phyloP scores from a whole-genome alignment of 2,888 invertebrate species.

The Caenorhabditis japonica region DNA sequence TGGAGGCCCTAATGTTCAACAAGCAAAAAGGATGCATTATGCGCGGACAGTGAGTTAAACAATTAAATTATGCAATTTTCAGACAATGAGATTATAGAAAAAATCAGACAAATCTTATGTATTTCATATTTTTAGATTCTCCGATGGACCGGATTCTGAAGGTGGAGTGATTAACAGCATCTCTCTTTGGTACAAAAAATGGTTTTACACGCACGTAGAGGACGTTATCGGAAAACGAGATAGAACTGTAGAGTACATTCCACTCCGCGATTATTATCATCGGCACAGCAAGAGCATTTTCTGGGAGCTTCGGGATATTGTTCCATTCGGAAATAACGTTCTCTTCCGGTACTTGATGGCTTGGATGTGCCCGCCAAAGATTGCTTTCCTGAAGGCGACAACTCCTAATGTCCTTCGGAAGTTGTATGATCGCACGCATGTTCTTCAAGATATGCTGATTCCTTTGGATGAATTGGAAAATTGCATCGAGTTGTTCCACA shows the following conservation, averaged over 20 bases:
- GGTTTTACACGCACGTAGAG: constrained; percentile 88
- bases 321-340: constrained; percentile 86
- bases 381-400: constrained; percentile 83
- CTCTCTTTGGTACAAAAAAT: constrained; percentile 86
- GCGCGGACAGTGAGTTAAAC: constrained; percentile 84
- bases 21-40: constrained; percentile 84
- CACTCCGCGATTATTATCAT: constrained; percentile 87
- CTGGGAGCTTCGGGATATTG: constrained; percentile 89
- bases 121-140: constrained; percentile 46
- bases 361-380: constrained; percentile 88
- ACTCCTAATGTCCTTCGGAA: constrained; percentile 54
- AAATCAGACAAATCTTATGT: not conserved
- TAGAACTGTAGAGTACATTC: constrained; percentile 82
- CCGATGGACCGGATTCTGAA: constrained; percentile 65
- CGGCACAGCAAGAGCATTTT: constrained; percentile 87
- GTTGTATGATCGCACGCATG: constrained; percentile 85
- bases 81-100: not conserved
- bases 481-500: constrained; percentile 83
- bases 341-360: constrained; percentile 85
- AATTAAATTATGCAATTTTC: not conserved
- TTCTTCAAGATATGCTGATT: constrained; percentile 87
- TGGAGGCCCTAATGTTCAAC: constrained; percentile 84
- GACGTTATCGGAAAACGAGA: constrained; percentile 72
- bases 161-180: constrained; percentile 82
- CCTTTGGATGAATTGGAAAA: constrained; percentile 82